Conservation (phyloP, 2,113 vertebrate species). For the Henicopernis longicauda region DNA sequence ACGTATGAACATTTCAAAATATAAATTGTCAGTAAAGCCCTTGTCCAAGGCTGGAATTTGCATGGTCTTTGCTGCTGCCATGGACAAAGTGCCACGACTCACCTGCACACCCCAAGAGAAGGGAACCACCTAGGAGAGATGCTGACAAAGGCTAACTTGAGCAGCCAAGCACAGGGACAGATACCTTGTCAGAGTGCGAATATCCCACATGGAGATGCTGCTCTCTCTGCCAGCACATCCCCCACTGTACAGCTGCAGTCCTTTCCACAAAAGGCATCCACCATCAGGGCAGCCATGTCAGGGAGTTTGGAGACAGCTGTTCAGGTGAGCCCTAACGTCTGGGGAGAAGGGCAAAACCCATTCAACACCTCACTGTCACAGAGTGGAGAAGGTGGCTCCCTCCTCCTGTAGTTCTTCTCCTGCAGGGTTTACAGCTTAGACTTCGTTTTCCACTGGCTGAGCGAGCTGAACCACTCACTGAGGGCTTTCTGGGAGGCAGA, state of each 20-base stretch:
- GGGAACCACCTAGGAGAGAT: neutral
- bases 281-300: neutral
- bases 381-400: neutral
- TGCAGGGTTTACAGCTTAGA: neutral
- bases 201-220: neutral
- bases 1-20: neutral
- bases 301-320: neutral
- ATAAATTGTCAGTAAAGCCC: neutral
- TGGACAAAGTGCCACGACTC: neutral
- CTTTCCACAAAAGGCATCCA: neutral
- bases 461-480: accelerated
- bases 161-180: neutral
- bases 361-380: neutral
- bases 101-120: neutral
- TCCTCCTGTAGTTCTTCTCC: neutral
- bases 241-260: neutral
- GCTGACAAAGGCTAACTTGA: neutral
- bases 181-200: neutral
- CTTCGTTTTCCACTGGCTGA: neutral
- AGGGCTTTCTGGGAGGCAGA: neutral
- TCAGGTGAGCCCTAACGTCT: neutral
- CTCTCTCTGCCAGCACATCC: neutral
- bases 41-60: neutral
- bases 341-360: neutral
- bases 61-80: neutral